Base-by-base conservation (phyloP, 2,113 vertebrate species). In the Rhynchomys soricoides region DNA sequence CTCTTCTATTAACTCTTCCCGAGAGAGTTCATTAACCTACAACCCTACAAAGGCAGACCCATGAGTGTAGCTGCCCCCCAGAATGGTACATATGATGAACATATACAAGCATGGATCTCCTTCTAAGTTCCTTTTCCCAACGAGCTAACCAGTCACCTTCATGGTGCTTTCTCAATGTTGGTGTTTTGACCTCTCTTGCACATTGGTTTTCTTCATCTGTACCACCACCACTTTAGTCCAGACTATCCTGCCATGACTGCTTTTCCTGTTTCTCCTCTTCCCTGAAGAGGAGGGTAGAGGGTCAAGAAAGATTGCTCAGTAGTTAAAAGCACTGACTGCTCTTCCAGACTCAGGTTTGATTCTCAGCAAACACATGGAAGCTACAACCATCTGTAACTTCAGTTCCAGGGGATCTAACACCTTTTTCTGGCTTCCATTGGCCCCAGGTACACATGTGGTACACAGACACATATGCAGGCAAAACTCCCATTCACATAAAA, bases 1-100 rank as follows among this genome's bases (percentile, higher is more conserved):
- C 26, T n/a, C 48, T 4, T 0, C 3, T 15, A 40, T 0, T 26
- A 9, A 74, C 8, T 4, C n/a, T n/a, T 52, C 19, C 29, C 21
- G 37, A 5, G 22, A 52, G 50, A 43, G 55, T 24, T 89, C 48
- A 5, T 4, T 87, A 50, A 40, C 22, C 1, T 45, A n/a, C 43
- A 34, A 26, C 24, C 29, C 73, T 52, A 40, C 37, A 91, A 31
- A 62, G 68, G 43, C 48, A n/a, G 24, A 59, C 31, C 31, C 19
- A 15, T 52, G 68, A n/a, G 37, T 68, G 66, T 59, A 16, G 71
- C 68, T 57, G 40, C 59, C 1, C 2, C n/a, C 75, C 40, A 43
- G 68, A 19, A 22, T 52, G 22, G 45, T 83, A 68, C n/a, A 59
- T 52, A 13, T 15, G 55, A 73, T 21, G 12, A 37, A 19, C 22